Evolutionary conservation across 2,888 invertebrate genomes (phyloP).

Genomic region (Ischnus inquisitorius): DNA sequence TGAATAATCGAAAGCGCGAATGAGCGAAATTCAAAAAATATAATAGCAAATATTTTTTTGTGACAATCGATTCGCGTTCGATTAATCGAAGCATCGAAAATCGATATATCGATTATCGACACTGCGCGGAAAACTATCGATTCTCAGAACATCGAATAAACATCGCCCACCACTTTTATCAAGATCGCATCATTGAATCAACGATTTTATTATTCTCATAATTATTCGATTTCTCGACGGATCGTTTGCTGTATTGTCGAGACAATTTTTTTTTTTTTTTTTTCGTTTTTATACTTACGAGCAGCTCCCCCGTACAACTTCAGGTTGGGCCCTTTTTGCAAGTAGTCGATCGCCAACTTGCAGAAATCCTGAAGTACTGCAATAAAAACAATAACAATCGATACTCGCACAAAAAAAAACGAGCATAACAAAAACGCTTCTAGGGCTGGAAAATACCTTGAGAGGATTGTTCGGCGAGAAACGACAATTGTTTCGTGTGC

Average conservation of each 20-base stretch:
- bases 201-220: too few relatives aligned
- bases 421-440: slow-evolving; percentile 16
- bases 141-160: too few relatives aligned
- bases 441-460: slow-evolving; percentile 83
- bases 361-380: slow-evolving; percentile 91
- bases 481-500: slow-evolving; percentile 87
- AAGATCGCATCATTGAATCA: too few relatives aligned
- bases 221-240: neutral
- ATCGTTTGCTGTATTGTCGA: neutral
- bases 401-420: slow-evolving; percentile 33
- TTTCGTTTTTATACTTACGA: slow-evolving; percentile 86
- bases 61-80: too few relatives aligned
- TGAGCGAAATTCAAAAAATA: too few relatives aligned
- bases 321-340: slow-evolving; percentile 89
- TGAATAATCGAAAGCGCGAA: too few relatives aligned
- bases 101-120: too few relatives aligned
- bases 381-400: slow-evolving; percentile 61
- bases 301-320: slow-evolving; percentile 89
- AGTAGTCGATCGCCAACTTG: slow-evolving; percentile 89
- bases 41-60: too few relatives aligned
- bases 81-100: too few relatives aligned
- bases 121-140: too few relatives aligned
- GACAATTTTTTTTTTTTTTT: too few relatives aligned
- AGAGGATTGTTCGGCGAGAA: slow-evolving; percentile 86
- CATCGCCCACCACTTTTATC: too few relatives aligned